Evolutionary conservation across 1,140 invertebrate genomes (phyloP), one percentile per base, ranked within the genome.

Genomic region (Tetraneura akinire): DNA sequence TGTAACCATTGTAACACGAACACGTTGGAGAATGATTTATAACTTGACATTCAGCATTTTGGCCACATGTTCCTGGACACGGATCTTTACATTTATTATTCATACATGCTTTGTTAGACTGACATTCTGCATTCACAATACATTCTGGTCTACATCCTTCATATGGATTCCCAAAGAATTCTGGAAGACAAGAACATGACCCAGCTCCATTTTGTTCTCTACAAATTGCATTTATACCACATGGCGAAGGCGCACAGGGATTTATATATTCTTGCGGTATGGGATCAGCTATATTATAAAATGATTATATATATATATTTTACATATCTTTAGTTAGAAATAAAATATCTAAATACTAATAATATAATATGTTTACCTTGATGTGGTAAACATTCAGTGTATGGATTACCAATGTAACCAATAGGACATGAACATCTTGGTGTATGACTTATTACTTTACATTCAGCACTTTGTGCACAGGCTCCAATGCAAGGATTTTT

Each of bases 151-250:
- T 86, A 84, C 91, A 92, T 55, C 87, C 87, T 16, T 84, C 82
- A 74, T 88, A 88, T 11, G 87, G 86, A 83, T 88, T 86, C 53
- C 87, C 87, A 80, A 84, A 84, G 81, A 86, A 87, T 26, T 87
- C 88, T 29, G 89, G 86, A 37, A 89, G 82, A 83, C 91, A 93
- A 23, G 85, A 86, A 84, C 92, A 93, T 26, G 90, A 88, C 49
- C 90, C 90, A 64, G 89, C 90, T 14, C 88, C 88, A 83, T 90
- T 89, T 85, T 87, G 88, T 86, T 91, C 90, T 86, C 88, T 88
- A 82, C 91, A 93, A 81, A 89, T 82, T 45, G 91, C 90, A 85
- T 92, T 92, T n/a, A 89, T 83, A 64, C 92, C 92, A 85, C 92
- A 93, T 2, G 91, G 91, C 18, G 90, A 91, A 49, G 91, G 91